Base-by-base conservation (phyloP, 1,140 invertebrate species). In the Notospermus geniculatus region DNA sequence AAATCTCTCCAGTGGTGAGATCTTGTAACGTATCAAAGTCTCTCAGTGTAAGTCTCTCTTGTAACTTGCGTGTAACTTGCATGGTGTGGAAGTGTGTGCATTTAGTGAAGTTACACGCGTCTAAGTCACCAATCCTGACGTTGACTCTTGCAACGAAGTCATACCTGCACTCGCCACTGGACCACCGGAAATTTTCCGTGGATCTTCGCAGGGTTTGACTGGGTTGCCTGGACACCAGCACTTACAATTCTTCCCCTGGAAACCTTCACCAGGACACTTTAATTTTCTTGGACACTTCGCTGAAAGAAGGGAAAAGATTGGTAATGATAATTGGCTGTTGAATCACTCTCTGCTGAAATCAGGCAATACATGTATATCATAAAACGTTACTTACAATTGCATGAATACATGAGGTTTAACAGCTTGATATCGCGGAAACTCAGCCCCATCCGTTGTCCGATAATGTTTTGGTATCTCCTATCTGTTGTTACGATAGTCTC, bases 141-240 rank as follows among this genome's bases (percentile, higher is more conserved):
- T n/a, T n/a, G n/a, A n/a, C n/a, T n/a, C n/a, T n/a, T n/a, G n/a
- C n/a, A n/a, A n/a, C n/a, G n/a, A n/a, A n/a, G n/a, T n/a, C n/a
- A n/a, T n/a, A 36, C 32, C 32, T 36, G 32, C 32, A 7, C 15
- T 36, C 4, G 32, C 32, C 15, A 36, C 15, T 36, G 32, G 32
- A 7, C 4, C 15, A 15, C 32, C n/a, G n/a, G n/a, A n/a, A n/a
- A n/a, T 36, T 36, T 15, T 36, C 15, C 59, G 54, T 9, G 15
- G 54, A 5, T 61, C 60, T 27, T 55, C 39, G 55, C 68, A 67
- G 15, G 55, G 2, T 22, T 43, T 52, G 29, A 60, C 57, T 0
- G 65, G 65, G 45, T 55, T 57, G 17, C 66, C 64, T 0, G 64
- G 64, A 58, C 70, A 72, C 60, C 65, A 68, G 46, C 66, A 70